Conservation (phyloP, 2,113 vertebrate genomes). For the Corythoichthys haematopterus region DNA sequence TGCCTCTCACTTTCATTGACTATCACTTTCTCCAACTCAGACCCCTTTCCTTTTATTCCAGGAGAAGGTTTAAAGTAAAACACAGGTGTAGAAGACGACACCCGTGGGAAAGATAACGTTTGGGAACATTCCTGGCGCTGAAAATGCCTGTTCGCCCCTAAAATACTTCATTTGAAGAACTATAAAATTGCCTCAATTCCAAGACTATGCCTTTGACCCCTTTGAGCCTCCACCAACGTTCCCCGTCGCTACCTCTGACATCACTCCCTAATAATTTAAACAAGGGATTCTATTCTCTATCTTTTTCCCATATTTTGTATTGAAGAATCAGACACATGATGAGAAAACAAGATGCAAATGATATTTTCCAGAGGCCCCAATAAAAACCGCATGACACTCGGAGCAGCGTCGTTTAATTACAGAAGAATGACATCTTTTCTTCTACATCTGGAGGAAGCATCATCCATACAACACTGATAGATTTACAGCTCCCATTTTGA, state of each 20-base stretch:
- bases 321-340: constrained; percentile 68
- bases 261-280: constrained; percentile 57
- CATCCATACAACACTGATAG: constrained; percentile 69
- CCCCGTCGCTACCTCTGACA: constrained; percentile 46
- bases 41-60: constrained; percentile 33
- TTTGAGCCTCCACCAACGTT: constrained; percentile 37
- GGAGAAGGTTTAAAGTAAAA: constrained; percentile 53
- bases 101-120: constrained; percentile 49
- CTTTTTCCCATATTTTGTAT: constrained; percentile 54
- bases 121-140: constrained; percentile 51
- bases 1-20: constrained; percentile 46
- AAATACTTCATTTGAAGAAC: constrained; percentile 42
- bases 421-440: constrained; percentile 79
- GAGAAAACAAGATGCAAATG: constrained; percentile 80
- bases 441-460: constrained; percentile 80
- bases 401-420: constrained; percentile 77
- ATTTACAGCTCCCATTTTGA: constrained; percentile 75
- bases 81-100: constrained; percentile 53
- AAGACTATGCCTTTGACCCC: constrained; percentile 45
- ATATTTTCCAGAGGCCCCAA: constrained; percentile 75
- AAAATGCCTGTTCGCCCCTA: constrained; percentile 35
- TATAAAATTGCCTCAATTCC: constrained; percentile 50
- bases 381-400: constrained; percentile 79
- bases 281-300: constrained; percentile 44
- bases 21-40: constrained; percentile 41